Conservation (phyloP, 2,113 vertebrate species). For the Tonatia bakeri region DNA sequence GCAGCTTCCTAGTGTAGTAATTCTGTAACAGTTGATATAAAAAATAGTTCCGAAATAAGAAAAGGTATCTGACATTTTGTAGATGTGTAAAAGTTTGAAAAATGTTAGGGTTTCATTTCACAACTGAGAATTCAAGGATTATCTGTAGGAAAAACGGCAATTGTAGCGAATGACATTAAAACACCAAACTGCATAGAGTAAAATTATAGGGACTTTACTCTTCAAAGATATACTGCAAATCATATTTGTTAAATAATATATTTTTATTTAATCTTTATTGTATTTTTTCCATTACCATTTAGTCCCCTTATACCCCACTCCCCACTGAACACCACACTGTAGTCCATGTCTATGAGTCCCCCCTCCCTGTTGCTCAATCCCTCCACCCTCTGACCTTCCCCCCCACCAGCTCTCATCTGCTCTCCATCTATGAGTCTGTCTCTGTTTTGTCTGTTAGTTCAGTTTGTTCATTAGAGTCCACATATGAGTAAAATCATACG, state of each 20-base stretch:
- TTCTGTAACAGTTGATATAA: slow-evolving; percentile 18
- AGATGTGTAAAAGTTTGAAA: not conserved
- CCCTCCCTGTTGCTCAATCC: too few relatives aligned
- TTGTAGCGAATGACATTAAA: not conserved
- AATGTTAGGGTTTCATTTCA: not conserved
- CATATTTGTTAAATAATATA: not conserved
- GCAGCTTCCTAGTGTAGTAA: not conserved
- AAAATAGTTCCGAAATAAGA: not conserved
- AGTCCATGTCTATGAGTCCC: too few relatives aligned
- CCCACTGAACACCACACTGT: too few relatives aligned
- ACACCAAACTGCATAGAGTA: not conserved
- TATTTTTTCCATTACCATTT: too few relatives aligned
- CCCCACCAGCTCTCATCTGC: too few relatives aligned
- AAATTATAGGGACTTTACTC: not conserved
- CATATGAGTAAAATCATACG: too few relatives aligned
- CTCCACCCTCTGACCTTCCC: too few relatives aligned
- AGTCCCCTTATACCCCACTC: too few relatives aligned
- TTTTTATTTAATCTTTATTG: too few relatives aligned
- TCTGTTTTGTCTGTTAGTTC: too few relatives aligned
- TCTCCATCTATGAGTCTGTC: too few relatives aligned
- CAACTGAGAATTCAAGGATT: not conserved
- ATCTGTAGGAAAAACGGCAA: not conserved
- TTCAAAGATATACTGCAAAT: slow-evolving; percentile 25
- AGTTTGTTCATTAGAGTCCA: too few relatives aligned
- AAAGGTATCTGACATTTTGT: not conserved